Percentiles rank a stretch among this genome's conserved stretches.
Evolutionary conservation across 2,888 invertebrate genomes (phyloP).

Genomic region (Patella depressa): DNA sequence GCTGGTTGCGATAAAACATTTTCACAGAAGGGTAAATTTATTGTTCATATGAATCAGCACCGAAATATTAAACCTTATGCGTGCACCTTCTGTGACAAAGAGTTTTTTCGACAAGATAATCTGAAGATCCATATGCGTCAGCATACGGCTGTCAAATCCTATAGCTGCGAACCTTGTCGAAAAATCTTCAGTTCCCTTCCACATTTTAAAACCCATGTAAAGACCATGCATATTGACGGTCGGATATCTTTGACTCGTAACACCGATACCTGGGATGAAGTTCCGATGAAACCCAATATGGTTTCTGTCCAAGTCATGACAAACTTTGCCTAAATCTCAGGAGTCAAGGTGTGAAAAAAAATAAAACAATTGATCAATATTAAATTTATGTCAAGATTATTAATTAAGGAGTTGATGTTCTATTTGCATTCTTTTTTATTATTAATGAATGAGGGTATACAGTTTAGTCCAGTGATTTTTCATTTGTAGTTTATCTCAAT

Average conservation of each 20-base stretch:
- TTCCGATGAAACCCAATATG: background rate
- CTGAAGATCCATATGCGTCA: background rate
- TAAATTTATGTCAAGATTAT: no score
- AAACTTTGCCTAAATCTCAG: background rate
- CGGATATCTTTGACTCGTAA: background rate
- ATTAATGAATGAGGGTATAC: no score
- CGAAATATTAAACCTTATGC: background rate
- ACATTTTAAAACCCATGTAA: background rate
- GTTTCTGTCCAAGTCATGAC: background rate
- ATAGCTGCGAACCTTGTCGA: background rate
- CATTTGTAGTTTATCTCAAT: no score
- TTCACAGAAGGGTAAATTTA: background rate
- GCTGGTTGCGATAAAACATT: background rate
- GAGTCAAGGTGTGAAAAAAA: no score
- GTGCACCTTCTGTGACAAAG: background rate
- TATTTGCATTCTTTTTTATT: no score
- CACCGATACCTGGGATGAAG: background rate
- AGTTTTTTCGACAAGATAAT: background rate
- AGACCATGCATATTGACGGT: background rate
- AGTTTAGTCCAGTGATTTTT: no score
- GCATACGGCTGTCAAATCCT: background rate
- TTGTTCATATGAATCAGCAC: background rate
- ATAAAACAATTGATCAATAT: no score
- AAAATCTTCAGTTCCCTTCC: background rate
- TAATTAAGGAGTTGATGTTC: no score